Evolutionary conservation across 2,113 vertebrate species (phyloP).

Genomic region (Echinops telfairi): DNA sequence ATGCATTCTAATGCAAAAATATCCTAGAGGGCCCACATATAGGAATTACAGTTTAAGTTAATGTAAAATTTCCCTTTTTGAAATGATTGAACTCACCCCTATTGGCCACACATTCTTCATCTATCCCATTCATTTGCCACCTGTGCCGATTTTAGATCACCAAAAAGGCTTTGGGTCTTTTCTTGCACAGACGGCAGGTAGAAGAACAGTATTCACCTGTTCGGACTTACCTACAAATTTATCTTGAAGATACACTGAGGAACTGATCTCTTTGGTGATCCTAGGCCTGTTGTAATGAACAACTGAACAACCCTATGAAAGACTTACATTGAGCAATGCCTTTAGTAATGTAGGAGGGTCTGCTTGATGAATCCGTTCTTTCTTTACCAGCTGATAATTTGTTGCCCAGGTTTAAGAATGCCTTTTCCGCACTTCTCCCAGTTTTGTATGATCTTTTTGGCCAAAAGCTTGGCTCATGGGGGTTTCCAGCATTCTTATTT

Average conservation of each 20-base stretch:
- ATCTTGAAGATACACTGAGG: no score
- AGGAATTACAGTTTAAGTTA: not conserved
- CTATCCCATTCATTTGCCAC: no score
- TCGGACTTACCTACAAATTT: no score
- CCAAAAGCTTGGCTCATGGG: not conserved
- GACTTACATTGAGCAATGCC: not conserved
- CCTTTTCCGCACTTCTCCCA: not conserved
- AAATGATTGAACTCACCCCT: no score
- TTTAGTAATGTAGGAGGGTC: not conserved
- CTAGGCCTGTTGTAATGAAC: no score
- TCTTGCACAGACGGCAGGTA: no score
- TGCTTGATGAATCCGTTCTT: not conserved
- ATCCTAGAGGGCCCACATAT: not conserved
- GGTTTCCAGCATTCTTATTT: not conserved
- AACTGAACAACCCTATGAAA: no score
- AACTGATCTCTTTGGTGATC: no score
- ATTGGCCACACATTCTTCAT: no score
- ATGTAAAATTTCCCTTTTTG: no score
- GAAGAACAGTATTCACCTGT: no score
- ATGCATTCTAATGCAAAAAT: not conserved
- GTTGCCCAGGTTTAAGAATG: not conserved
- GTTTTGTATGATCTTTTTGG: not conserved
- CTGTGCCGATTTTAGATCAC: no score
- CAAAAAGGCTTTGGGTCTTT: not conserved
- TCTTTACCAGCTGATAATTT: not conserved